Base-by-base conservation (phyloP, 2,888 invertebrate genomes). In the Sarcophaga rosellei region DNA sequence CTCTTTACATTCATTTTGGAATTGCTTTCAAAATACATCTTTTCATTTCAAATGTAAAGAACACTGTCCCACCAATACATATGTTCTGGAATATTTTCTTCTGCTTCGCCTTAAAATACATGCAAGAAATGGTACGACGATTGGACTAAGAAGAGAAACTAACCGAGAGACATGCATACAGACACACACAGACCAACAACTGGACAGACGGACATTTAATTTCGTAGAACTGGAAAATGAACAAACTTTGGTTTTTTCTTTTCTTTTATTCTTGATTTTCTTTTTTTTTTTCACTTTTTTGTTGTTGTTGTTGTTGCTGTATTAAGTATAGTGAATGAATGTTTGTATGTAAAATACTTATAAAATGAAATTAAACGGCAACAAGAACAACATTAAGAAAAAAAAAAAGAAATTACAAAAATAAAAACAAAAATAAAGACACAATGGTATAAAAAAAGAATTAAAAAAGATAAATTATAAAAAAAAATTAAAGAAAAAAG, bases 321-420 rank as follows among this genome's bases (percentile, higher is more conserved):
- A 15, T 53, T 53, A n/a, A n/a, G 1, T 53, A 53, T 53, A 17
- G 15, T 53, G 75, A 75, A 68, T 70, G 72, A 82, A 77, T 82
- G 72, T 73, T 35, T 82, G 75, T 85, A 85, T 85, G 82, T 81
- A 85, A 82, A 82, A 79, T 81, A 35, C 35, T 35, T 35, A 82
- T 59, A 73, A 82, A 77, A 77, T 66, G 47, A 81, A 81, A 85
- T 79, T 68, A 82, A 81, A 85, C 63, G 72, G 61, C 45, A 76
- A 76, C 21, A 73, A 35, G 35, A 35, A 77, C 69, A 65, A 80
- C 0, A 66, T 69, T 68, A 79, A 82, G 77, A 59, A 80, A 78
- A 85, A 59, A 80, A 78, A 85, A 85, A 82, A 85, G 82, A 85
- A 85, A 79, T 85, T 85, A 85, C 82, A 85, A 82, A 76, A 85